Evolutionary conservation across 2,888 invertebrate species (phyloP).

Genomic region (Pharmacophagus antenor): DNA sequence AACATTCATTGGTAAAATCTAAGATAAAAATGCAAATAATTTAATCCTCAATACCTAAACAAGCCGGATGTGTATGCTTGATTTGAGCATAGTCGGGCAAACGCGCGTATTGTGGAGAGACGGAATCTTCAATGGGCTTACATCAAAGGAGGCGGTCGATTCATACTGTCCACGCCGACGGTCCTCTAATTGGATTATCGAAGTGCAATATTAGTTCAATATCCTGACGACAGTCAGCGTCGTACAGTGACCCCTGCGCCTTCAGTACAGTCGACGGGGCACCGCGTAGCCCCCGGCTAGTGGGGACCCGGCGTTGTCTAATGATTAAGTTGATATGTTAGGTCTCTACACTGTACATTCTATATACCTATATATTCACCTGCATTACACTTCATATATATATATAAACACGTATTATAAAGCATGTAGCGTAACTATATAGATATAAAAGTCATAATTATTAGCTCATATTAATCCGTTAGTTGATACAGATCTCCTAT

Average conservation of each 20-base stretch:
- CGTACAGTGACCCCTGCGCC: slow-evolving; percentile 66
- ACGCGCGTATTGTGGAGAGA: slow-evolving; percentile 24
- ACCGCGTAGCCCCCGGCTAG: slow-evolving; percentile 40
- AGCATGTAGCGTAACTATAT: too few relatives aligned
- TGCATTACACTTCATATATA: too few relatives aligned
- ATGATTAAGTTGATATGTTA: slow-evolving; percentile 27
- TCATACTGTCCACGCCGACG: slow-evolving; percentile 44
- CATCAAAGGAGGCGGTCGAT: slow-evolving; percentile 56
- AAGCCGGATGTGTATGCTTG: background rate
- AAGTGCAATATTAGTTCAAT: slow-evolving; percentile 68
- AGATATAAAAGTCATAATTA: too few relatives aligned
- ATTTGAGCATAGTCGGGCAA: slow-evolving; percentile 2
- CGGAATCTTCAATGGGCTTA: slow-evolving; percentile 32
- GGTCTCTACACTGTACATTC: background rate
- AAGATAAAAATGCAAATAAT: too few relatives aligned
- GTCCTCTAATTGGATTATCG: slow-evolving; percentile 68
- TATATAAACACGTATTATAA: too few relatives aligned
- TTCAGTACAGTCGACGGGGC: slow-evolving; percentile 52
- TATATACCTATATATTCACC: too few relatives aligned
- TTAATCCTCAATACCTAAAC: background rate
- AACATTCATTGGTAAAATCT: too few relatives aligned
- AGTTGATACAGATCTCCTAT: too few relatives aligned
- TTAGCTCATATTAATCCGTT: too few relatives aligned
- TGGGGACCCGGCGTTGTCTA: slow-evolving; percentile 39
- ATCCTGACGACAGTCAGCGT: slow-evolving; percentile 53